Base-by-base conservation (phyloP, 2,888 invertebrate genomes). In the Sipha maydis region DNA sequence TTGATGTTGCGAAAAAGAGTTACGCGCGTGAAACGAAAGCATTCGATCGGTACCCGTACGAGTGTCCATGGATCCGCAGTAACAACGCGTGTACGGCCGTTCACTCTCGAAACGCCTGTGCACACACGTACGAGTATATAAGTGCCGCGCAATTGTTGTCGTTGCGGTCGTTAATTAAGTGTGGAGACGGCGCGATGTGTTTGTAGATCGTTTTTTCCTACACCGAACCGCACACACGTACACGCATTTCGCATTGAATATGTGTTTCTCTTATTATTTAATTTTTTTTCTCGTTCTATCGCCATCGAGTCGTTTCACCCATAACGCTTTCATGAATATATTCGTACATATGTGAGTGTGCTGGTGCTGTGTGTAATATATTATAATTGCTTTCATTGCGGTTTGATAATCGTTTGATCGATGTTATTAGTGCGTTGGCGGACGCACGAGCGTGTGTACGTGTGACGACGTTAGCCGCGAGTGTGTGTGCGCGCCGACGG, bases 351-450 rank as follows among this genome's bases (percentile, higher is more conserved):
- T 19, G 56, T 56, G 56, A 56, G 8, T 8, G 41, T 11, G 19
- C 8, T 17, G 56, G 11, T 3, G 19, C n/a, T 17, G 4, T 67
- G n/a, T 69, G 31, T 78, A 54, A 54, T 56, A 56, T 31, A 41
- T 67, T 34, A 83, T 83, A 83, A 75, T 75, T 25, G 83, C 75
- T 83, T 83, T 83, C 83, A 73, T 83, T 83, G 83, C 83, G 83
- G 83, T 83, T 73, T 83, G 83, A 85, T 78, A 85, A 78, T 85
- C 78, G 85, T 85, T 85, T 85, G 85, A 85, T 85, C 85, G 85
- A 85, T 71, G 78, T 78, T 41, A 77, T 85, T 85, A 48, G 56
- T 9, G n/a, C n/a, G 34, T 48, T 34, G 71, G 25, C 56, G 56
- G n/a, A 73, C 48, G 38, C 41, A 28, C 3, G 11, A 41, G n/a